A percentile compares a stretch with the other conserved stretches of the same genome.
Evolutionary conservation across 2,888 invertebrate genomes (phyloP).

Genomic region (Oithona nana): DNA sequence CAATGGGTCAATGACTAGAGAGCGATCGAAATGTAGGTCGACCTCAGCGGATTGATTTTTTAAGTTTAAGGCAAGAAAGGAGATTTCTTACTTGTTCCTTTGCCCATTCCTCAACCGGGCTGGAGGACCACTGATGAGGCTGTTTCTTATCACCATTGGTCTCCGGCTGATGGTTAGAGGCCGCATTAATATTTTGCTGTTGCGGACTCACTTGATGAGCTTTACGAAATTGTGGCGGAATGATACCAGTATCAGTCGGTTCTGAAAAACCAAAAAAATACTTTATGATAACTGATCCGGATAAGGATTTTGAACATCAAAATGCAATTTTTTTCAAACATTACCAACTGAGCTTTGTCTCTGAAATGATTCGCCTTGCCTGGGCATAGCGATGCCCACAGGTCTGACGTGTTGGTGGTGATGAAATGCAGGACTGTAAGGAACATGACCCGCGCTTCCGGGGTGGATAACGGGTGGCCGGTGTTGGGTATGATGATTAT

Average conservation of each 20-base stretch:
- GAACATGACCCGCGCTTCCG: background rate
- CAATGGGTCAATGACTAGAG: too few relatives aligned
- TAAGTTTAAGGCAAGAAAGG: too few relatives aligned
- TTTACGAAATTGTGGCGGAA: slow-evolving; percentile 13
- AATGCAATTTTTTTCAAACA: too few relatives aligned
- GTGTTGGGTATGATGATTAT: background rate
- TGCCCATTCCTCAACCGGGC: slow-evolving; percentile 54
- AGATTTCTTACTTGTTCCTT: slow-evolving; percentile 53
- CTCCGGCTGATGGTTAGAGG: background rate
- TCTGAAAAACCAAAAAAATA: background rate
- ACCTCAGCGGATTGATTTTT: too few relatives aligned
- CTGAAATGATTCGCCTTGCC: background rate
- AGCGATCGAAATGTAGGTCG: too few relatives aligned
- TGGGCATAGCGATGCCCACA: background rate
- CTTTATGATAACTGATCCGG: background rate
- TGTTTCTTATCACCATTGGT: background rate
- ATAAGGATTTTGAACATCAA: background rate
- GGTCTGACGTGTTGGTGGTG: background rate
- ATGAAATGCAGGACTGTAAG: background rate
- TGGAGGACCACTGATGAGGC: slow-evolving; percentile 37
- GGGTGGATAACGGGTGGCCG: background rate
- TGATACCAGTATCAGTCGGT: slow-evolving; percentile 12
- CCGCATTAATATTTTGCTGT: background rate
- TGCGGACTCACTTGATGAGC: background rate
- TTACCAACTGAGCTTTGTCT: background rate